phyloP scores from a whole-genome alignment of 2,888 invertebrate genomes.

The Hirtodrosophila histrioides region DNA sequence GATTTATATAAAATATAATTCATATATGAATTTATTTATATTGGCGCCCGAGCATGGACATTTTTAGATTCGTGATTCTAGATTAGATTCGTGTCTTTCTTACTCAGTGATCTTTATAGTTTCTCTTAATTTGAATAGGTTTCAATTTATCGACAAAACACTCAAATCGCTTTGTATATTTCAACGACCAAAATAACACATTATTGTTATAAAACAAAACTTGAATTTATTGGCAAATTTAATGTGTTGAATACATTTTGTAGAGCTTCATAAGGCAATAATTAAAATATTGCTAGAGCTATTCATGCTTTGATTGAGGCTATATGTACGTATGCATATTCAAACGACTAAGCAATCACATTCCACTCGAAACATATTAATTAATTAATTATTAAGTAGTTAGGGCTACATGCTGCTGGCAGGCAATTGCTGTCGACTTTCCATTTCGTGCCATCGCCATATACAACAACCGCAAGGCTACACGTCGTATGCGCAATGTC shows the following conservation, averaged over 20 bases:
- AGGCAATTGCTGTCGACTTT: slow-evolving; percentile 18
- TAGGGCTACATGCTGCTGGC: slow-evolving; percentile 3
- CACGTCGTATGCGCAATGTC: slow-evolving; percentile 11
- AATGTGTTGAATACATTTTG: slow-evolving; percentile 3
- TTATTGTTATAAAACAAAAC: too few species aligned
- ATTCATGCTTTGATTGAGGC: background rate
- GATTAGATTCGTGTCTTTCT: too few species aligned
- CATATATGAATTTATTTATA: too few species aligned
- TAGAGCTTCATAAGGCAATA: slow-evolving; percentile 3
- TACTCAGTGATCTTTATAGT: too few species aligned
- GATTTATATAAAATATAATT: too few species aligned
- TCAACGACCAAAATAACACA: too few species aligned
- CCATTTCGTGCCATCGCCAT: slow-evolving; percentile 16
- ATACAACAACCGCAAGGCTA: slow-evolving; percentile 20
- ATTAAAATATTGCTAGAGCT: slow-evolving; percentile 1
- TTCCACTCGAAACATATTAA: slow-evolving; percentile 25
- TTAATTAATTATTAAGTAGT: slow-evolving; percentile 34
- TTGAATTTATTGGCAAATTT: background rate
- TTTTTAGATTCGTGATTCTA: too few species aligned
- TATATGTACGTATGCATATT: background rate
- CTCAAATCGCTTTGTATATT: too few species aligned
- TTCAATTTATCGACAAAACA: too few species aligned
- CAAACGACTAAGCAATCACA: slow-evolving; percentile 7
- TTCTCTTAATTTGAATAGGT: too few species aligned
- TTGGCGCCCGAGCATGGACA: too few species aligned